These are phyloP conservation scores for Callaeas wilsoni DNA, from an alignment of 2,113 vertebrate species.

Conservation along the genomic window DNA sequence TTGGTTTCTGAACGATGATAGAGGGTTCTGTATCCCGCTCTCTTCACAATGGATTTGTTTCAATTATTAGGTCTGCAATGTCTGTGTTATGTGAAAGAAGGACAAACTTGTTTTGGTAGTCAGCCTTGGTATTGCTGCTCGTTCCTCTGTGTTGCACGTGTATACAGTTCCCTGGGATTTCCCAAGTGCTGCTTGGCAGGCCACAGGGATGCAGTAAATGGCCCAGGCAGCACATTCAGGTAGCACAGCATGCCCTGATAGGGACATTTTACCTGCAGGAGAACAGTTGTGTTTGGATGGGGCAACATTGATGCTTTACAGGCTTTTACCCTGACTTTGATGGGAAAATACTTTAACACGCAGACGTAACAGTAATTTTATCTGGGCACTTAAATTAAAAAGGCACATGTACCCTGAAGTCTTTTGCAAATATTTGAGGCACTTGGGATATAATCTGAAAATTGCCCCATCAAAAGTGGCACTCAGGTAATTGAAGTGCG, in stretches of 20 bases:
- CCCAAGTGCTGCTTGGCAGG: neutral
- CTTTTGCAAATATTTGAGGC: slow-evolving; percentile 44
- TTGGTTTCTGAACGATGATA: neutral
- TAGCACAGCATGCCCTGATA: neutral
- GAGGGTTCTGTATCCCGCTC: too few species aligned
- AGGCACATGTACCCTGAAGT: neutral
- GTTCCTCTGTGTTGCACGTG: rapidly evolving
- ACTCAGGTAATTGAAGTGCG: neutral
- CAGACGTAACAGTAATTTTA: neutral
- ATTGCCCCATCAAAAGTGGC: slow-evolving; percentile 22
- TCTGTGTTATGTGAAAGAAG: neutral
- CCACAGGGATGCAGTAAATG: neutral
- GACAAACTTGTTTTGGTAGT: neutral
- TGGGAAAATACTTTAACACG: neutral
- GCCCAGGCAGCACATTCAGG: neutral
- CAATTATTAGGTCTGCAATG: neutral
- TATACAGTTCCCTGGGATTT: neutral
- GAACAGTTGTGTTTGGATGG: neutral
- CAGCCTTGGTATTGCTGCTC: neutral
- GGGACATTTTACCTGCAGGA: neutral
- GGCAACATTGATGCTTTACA: neutral
- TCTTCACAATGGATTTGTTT: neutral
- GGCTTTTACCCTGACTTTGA: neutral
- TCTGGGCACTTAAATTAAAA: slow-evolving; percentile 25
- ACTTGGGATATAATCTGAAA: slow-evolving; percentile 40